Conservation (phyloP, 2,113 vertebrate genomes). For the Chaetura pelagica region DNA sequence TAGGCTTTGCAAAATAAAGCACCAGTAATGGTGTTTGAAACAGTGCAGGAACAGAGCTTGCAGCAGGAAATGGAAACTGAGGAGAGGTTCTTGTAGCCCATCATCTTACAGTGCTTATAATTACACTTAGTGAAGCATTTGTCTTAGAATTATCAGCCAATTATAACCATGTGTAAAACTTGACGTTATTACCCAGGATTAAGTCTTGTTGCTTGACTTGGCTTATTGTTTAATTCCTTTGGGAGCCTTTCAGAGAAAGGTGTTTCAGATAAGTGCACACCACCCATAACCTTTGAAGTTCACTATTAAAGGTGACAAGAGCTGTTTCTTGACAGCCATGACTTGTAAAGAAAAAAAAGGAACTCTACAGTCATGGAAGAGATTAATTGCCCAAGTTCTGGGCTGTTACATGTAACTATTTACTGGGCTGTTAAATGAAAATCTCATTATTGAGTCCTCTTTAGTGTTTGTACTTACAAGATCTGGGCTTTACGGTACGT, state of each 20-base stretch:
- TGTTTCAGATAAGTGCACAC: background rate
- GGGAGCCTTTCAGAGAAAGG: background rate
- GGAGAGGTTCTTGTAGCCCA: background rate
- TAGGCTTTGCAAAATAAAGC: background rate
- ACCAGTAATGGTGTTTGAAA: background rate
- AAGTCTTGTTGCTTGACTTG: background rate
- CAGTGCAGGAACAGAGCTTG: background rate
- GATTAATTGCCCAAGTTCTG: background rate
- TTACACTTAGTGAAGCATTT: background rate
- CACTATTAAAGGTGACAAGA: background rate
- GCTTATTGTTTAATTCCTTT: background rate
- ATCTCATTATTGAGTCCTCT: background rate
- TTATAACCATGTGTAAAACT: background rate
- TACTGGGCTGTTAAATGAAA: background rate
- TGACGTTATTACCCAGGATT: background rate
- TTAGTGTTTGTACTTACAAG: background rate
- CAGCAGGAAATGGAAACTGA: background rate
- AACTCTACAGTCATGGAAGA: background rate
- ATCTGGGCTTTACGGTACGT: fast-evolving
- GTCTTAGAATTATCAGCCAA: background rate
- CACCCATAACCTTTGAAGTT: background rate
- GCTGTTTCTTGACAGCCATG: background rate
- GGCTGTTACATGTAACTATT: background rate
- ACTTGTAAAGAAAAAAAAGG: background rate
- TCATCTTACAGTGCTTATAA: background rate